Evolutionary conservation across 2,888 invertebrate genomes (phyloP).

Genomic region (Aquatica leii): DNA sequence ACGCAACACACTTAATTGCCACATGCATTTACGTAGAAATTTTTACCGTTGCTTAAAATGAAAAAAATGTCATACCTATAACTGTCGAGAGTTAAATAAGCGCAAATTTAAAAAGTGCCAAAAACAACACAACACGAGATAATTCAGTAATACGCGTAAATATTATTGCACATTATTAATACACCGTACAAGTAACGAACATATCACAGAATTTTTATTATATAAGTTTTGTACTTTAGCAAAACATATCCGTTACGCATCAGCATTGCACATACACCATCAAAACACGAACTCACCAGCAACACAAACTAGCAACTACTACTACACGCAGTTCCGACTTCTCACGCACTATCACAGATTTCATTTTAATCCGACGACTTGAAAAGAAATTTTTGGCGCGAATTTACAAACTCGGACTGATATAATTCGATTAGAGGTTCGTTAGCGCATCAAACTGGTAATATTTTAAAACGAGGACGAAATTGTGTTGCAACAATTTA

Average conservation of each 20-base stretch:
- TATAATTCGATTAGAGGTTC: constrained; percentile 10
- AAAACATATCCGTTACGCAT: constrained; percentile 25
- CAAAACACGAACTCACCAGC: constrained; percentile 26
- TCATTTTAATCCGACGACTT: constrained; percentile 27
- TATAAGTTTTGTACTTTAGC: constrained; percentile 15
- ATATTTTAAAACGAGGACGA: constrained; percentile 32
- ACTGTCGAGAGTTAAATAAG: too few relatives aligned
- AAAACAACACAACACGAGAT: too few relatives aligned
- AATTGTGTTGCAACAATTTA: constrained; percentile 28
- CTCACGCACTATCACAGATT: constrained; percentile 39
- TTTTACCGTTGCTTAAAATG: constrained; percentile 1
- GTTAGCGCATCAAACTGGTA: constrained; percentile 22
- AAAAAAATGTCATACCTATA: not conserved
- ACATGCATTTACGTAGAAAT: constrained; percentile 8
- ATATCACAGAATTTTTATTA: constrained; percentile 6
- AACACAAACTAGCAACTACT: constrained; percentile 29
- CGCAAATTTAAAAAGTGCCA: too few relatives aligned
- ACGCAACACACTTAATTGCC: constrained; percentile 10
- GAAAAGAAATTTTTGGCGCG: constrained; percentile 27
- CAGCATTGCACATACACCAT: constrained; percentile 30
- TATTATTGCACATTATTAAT: too few relatives aligned
- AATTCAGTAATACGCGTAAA: too few relatives aligned
- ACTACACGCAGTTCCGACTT: constrained; percentile 35
- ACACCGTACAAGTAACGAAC: too few relatives aligned
- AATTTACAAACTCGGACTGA: constrained; percentile 24